Percentiles rank a stretch among this genome's conserved stretches.
phyloP scores from a whole-genome alignment of 2,113 vertebrate species.

The Cichladusa arquata region DNA sequence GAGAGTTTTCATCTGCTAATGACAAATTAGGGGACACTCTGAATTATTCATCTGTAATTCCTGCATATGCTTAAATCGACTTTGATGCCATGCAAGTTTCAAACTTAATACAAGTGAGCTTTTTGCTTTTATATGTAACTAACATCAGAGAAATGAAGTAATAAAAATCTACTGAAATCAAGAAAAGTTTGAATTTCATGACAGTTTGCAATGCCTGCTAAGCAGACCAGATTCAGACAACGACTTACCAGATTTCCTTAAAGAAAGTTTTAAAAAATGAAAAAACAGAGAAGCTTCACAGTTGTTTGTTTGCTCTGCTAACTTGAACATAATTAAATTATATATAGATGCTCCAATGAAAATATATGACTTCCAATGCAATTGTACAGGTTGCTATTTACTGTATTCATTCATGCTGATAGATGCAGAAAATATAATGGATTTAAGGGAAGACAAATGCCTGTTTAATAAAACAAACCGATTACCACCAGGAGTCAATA shows the following conservation, averaged over 20 bases:
- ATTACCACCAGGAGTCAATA: slow-evolving; percentile 32
- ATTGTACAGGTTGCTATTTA: slow-evolving; percentile 13
- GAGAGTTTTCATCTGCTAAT: slow-evolving; percentile 47
- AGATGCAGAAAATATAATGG: slow-evolving; percentile 2
- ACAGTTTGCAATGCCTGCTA: background rate
- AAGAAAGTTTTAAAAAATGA: background rate
- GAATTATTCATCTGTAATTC: slow-evolving; percentile 43
- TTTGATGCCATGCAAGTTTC: background rate
- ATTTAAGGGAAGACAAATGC: slow-evolving; percentile 32
- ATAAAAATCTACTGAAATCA: background rate
- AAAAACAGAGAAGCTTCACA: background rate
- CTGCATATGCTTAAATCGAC: background rate
- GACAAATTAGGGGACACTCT: slow-evolving; percentile 23
- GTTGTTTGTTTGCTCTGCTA: slow-evolving; percentile 16
- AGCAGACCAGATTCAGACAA: background rate
- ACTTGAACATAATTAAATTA: slow-evolving; percentile 18
- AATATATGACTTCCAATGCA: slow-evolving; percentile 44
- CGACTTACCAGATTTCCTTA: background rate
- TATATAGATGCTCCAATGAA: slow-evolving; percentile 29
- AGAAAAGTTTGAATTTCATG: background rate
- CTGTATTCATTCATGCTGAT: slow-evolving; percentile 9
- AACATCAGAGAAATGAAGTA: background rate
- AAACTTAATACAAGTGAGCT: background rate
- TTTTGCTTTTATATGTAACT: background rate
- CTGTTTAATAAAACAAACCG: slow-evolving; percentile 63